phyloP scores from a whole-genome alignment of 2,797 vertebrate species.

The Karalla daura region DNA sequence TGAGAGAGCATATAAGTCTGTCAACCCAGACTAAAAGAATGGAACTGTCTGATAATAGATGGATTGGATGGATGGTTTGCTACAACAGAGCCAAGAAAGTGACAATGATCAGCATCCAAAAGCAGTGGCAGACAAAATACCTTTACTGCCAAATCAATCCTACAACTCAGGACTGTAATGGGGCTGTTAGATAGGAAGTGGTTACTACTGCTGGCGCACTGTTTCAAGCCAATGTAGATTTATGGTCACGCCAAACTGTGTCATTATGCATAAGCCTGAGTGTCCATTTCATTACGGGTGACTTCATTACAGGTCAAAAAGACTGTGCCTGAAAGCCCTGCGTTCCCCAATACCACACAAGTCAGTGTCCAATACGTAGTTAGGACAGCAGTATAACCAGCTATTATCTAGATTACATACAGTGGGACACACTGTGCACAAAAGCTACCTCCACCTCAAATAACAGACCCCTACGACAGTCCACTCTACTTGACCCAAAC shows the following conservation, averaged over 20 bases:
- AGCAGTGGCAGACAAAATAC: slow-evolving; percentile 44
- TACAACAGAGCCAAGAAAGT: slow-evolving; percentile 36
- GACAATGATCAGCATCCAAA: slow-evolving; percentile 46
- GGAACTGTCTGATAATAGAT: slow-evolving; percentile 30
- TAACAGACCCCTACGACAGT: no score
- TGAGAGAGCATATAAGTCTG: slow-evolving; percentile 35
- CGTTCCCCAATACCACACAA: slow-evolving; percentile 1
- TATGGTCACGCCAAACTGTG: slow-evolving; percentile 31
- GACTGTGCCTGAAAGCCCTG: not conserved
- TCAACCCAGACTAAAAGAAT: slow-evolving; percentile 25
- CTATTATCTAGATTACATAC: not conserved
- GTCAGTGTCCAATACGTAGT: slow-evolving; percentile 1
- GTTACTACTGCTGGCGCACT: not conserved
- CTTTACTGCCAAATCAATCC: slow-evolving; percentile 44
- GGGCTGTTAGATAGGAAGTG: slow-evolving; percentile 30
- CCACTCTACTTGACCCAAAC: no score
- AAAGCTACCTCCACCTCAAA: no score
- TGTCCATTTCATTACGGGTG: slow-evolving; percentile 31
- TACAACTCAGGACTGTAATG: slow-evolving; percentile 38
- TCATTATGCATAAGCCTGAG: slow-evolving; percentile 34
- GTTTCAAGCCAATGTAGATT: slow-evolving; percentile 39
- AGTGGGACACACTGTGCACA: not conserved
- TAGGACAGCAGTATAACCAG: not conserved
- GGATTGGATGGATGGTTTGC: slow-evolving; percentile 24
- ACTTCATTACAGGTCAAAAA: slow-evolving; percentile 31